Percentiles rank a stretch among this genome's conserved stretches.
Conservation (phyloP, 2,888 invertebrate species). For the Phrixothrix hirtus region DNA sequence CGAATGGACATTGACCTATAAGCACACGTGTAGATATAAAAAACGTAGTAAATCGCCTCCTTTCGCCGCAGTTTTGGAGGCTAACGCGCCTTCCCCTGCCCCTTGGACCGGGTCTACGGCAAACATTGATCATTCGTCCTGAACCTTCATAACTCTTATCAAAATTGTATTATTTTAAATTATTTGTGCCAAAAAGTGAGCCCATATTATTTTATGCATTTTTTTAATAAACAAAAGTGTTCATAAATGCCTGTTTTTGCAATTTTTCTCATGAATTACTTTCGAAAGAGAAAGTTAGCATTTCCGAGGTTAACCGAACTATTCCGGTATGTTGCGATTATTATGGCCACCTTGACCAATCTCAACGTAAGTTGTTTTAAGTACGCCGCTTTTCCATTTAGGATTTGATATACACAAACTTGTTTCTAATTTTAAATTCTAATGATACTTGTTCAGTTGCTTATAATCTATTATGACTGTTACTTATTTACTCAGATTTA, state of each 20-base stretch:
- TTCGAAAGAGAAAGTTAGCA: constrained; percentile 49
- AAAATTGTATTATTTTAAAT: constrained; percentile 9
- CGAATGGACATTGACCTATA: constrained; percentile 33
- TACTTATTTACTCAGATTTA: no score
- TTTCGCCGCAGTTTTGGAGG: constrained; percentile 47
- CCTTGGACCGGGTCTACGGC: constrained; percentile 23
- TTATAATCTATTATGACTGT: no score
- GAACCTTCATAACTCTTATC: constrained; percentile 20
- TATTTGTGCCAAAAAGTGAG: not conserved
- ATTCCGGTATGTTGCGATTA: constrained; percentile 38
- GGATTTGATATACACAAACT: constrained; percentile 15
- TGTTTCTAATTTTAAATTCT: constrained; percentile 26
- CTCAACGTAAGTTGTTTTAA: constrained; percentile 53
- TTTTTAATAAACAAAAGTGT: not conserved
- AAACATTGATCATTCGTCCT: constrained; percentile 34
- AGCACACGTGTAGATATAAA: constrained; percentile 47
- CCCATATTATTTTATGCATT: not conserved
- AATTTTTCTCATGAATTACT: constrained; percentile 17
- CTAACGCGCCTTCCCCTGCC: constrained; percentile 42
- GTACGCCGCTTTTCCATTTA: constrained; percentile 29
- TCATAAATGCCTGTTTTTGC: not conserved
- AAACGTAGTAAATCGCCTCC: constrained; percentile 49
- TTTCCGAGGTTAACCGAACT: constrained; percentile 38
- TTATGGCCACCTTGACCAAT: constrained; percentile 54
- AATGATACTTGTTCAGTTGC: constrained; percentile 10